Conservation (phyloP, 2,797 vertebrate genomes). For the Vipera latastei region DNA sequence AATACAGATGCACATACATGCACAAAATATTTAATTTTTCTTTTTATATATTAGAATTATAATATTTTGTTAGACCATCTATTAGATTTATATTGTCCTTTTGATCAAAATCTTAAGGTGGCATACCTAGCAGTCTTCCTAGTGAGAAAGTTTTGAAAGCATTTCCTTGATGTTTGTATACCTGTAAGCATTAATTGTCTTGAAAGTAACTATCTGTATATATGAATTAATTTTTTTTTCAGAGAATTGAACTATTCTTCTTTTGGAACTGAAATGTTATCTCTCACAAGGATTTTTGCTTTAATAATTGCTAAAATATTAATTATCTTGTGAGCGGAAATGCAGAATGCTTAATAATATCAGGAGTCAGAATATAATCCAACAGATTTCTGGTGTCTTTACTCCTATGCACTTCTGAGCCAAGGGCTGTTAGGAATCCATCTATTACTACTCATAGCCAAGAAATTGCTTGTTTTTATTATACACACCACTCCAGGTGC, state of each 20-base stretch:
- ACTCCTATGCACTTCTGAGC: neutral
- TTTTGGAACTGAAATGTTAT: neutral
- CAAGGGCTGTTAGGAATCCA: neutral
- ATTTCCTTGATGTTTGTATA: neutral
- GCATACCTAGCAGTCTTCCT: neutral
- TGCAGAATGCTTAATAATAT: neutral
- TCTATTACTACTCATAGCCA: neutral
- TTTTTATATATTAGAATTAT: neutral
- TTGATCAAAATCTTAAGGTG: neutral
- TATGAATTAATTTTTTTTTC: neutral
- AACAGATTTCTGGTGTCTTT: neutral
- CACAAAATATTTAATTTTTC: neutral
- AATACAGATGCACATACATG: neutral
- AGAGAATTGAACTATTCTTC: neutral
- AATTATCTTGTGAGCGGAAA: neutral
- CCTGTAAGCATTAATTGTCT: neutral
- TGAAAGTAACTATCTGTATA: neutral
- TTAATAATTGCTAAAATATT: neutral
- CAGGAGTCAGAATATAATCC: neutral
- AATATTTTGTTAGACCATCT: neutral
- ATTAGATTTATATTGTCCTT: neutral
- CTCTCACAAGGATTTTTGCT: neutral
- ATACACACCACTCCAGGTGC: neutral
- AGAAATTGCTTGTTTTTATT: slow-evolving; percentile 4
- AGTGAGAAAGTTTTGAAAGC: neutral